Conservation (phyloP, 2,888 invertebrate species). For the Maniola hyperantus region DNA sequence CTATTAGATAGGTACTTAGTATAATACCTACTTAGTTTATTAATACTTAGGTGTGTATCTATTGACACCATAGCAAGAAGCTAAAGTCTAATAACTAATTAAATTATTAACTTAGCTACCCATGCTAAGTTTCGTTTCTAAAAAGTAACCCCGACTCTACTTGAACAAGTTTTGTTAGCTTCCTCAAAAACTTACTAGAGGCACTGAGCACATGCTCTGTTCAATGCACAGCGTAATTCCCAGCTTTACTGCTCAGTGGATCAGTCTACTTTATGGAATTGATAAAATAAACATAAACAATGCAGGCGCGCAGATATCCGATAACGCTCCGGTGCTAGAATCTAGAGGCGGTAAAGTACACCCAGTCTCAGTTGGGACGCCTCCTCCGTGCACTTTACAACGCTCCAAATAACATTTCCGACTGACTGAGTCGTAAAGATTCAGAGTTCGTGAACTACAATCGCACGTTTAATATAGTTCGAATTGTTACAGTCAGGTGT, state of each 20-base stretch:
- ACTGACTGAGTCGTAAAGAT: constrained; percentile 37
- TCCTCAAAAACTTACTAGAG: background rate
- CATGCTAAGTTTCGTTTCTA: background rate
- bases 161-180: background rate
- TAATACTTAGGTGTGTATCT: too few species aligned
- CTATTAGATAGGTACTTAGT: too few species aligned
- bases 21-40: too few species aligned
- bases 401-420: constrained; percentile 39
- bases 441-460: constrained; percentile 15
- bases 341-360: constrained; percentile 20
- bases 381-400: constrained; percentile 34
- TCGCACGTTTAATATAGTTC: constrained; percentile 16
- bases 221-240: constrained; percentile 5
- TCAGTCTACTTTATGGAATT: constrained; percentile 26
- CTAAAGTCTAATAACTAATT: too few species aligned
- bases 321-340: constrained; percentile 23
- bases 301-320: constrained; percentile 23
- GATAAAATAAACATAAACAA: constrained; percentile 30
- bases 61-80: too few species aligned
- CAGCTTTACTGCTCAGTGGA: constrained; percentile 18
- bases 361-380: constrained; percentile 21
- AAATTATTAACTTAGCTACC: too few species aligned
- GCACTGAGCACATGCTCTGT: background rate
- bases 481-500: constrained; percentile 11
- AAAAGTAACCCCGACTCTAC: background rate